phyloP scores from a whole-genome alignment of 2,113 vertebrate genomes.

The Grammomys surdaster region DNA sequence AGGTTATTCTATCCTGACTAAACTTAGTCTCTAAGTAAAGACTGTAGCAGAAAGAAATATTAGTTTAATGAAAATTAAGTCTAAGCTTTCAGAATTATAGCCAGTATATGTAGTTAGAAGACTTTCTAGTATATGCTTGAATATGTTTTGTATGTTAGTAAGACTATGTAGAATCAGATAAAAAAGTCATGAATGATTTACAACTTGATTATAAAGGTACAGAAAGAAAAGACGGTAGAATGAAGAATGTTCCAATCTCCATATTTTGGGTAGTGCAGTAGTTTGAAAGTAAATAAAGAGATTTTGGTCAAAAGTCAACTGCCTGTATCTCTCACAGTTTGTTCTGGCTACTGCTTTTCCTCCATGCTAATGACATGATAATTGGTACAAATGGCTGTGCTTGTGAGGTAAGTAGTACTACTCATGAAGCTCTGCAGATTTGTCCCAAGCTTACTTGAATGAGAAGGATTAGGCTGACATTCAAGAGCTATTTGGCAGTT shows the following conservation, averaged over 20 bases:
- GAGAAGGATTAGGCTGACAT: not conserved
- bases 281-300: not conserved
- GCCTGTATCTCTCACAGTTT: not conserved
- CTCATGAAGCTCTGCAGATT: not conserved
- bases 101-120: not conserved
- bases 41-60: not conserved
- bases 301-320: not conserved
- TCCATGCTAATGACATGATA: conserved; percentile 56
- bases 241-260: not conserved
- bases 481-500: not conserved
- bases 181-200: not conserved
- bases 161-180: not conserved
- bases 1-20: not conserved
- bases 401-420: not conserved
- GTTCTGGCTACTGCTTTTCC: not conserved
- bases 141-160: not conserved
- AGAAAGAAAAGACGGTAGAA: not conserved
- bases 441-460: not conserved
- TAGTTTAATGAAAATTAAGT: not conserved
- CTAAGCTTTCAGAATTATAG: not conserved
- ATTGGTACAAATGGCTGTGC: not conserved
- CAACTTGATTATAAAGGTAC: not conserved
- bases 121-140: not conserved
- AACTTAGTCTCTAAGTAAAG: not conserved
- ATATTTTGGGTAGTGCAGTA: not conserved